Percentiles rank a stretch among this genome's conserved stretches.
These are phyloP conservation scores for Pseudomyrmex flavicornis DNA, from an alignment of 1,140 invertebrate genomes.

Conservation along the genomic window DNA sequence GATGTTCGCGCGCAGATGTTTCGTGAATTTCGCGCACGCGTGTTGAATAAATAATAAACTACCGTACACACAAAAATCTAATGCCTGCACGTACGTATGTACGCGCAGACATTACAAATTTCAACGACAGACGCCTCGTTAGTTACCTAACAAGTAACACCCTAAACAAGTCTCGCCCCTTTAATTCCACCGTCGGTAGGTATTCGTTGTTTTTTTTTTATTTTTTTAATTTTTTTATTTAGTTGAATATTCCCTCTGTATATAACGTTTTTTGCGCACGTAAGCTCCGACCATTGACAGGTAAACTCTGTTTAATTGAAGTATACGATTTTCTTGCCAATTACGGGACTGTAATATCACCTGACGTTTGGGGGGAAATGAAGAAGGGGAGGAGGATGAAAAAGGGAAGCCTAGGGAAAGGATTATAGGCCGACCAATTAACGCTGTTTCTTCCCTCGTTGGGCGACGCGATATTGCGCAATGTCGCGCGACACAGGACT, in stretches of 20 bases:
- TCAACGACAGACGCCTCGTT: not conserved
- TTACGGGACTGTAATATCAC: too few relatives aligned
- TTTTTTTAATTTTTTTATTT: too few relatives aligned
- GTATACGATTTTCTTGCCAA: too few relatives aligned
- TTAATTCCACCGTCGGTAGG: not conserved
- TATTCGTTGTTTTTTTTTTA: too few relatives aligned
- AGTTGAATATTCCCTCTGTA: too few relatives aligned
- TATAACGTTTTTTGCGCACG: too few relatives aligned
- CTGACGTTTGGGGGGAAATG: too few relatives aligned
- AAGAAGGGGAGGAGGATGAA: too few relatives aligned
- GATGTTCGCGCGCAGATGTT: constrained; percentile 11
- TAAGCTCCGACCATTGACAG: too few relatives aligned
- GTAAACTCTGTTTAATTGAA: too few relatives aligned
- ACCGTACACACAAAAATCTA: not conserved
- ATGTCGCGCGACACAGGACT: not conserved
- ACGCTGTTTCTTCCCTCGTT: constrained; percentile 44
- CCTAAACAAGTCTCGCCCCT: not conserved
- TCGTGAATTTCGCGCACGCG: constrained; percentile 1
- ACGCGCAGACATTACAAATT: not conserved
- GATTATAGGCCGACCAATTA: constrained; percentile 44
- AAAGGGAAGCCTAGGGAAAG: too few relatives aligned
- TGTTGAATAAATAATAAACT: constrained; percentile 43
- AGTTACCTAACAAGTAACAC: not conserved
- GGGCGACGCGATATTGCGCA: constrained; percentile 1
- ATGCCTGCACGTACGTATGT: not conserved